phyloP scores from a whole-genome alignment of 2,797 vertebrate genomes.

The Xiphorhynchus erythropygius region DNA sequence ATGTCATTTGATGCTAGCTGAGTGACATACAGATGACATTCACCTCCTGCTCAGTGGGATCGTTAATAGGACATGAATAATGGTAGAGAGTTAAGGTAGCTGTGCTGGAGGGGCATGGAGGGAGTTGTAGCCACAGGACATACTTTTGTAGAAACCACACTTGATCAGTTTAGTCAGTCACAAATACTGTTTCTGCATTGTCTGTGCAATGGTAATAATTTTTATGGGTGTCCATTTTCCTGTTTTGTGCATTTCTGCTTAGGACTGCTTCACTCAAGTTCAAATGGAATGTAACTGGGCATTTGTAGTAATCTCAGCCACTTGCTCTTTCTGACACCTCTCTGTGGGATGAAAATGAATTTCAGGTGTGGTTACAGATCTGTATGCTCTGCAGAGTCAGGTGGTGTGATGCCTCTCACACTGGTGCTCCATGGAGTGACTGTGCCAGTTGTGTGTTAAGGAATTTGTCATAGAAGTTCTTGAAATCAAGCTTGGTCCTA shows the following conservation, averaged over 20 bases:
- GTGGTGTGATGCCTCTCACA: accelerated
- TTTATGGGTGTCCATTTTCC: not conserved
- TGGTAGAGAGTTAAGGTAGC: not conserved
- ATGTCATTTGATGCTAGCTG: not conserved
- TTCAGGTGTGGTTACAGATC: not conserved
- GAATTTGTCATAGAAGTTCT: not conserved
- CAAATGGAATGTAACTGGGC: not conserved
- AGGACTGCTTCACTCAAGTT: not conserved
- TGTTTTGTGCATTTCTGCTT: not conserved
- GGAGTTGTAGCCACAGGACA: not conserved
- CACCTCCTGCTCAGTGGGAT: not conserved
- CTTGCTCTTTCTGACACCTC: not conserved
- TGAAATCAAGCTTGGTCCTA: not conserved
- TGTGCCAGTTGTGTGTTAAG: accelerated
- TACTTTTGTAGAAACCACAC: not conserved
- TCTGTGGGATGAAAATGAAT: not conserved
- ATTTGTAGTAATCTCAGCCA: not conserved
- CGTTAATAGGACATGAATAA: not conserved
- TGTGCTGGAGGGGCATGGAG: not conserved
- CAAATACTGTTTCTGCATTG: not conserved
- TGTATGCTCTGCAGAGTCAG: not conserved
- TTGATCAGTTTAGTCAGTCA: not conserved
- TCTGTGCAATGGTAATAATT: not conserved
- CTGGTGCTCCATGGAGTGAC: not conserved
- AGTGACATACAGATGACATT: not conserved